A percentile compares a stretch with the other conserved stretches of the same genome.
Evolutionary conservation across 2,888 invertebrate species (phyloP).

Genomic region (Dicranocentrus wangi): DNA sequence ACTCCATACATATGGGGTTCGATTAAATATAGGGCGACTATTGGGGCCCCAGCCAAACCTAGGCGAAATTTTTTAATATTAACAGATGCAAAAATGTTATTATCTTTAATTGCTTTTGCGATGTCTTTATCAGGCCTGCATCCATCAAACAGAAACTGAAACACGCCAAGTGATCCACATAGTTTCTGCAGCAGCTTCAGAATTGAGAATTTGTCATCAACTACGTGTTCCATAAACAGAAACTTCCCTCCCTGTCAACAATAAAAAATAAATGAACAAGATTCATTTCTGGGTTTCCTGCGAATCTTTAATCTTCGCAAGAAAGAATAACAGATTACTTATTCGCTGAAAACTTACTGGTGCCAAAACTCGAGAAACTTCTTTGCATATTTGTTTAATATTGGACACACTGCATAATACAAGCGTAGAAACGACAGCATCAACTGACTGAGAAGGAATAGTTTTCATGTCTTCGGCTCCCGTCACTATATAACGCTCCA

Average conservation of each 20-base stretch:
- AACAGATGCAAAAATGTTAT: constrained; percentile 12
- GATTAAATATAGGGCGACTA: constrained; percentile 20
- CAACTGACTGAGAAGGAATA: constrained; percentile 72
- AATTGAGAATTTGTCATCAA: constrained; percentile 65
- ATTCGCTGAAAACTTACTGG: constrained; percentile 72
- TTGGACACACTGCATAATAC: constrained; percentile 73
- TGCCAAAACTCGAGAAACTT: constrained; percentile 73
- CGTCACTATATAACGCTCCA: constrained; percentile 67
- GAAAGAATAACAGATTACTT: background rate
- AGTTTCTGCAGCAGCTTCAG: constrained; percentile 67
- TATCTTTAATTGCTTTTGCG: constrained; percentile 61
- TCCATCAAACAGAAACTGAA: constrained; percentile 67
- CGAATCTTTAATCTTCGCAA: too few relatives aligned
- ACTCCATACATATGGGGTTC: constrained; percentile 28
- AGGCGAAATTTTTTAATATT: constrained; percentile 20
- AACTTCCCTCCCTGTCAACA: constrained; percentile 73
- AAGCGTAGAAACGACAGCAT: constrained; percentile 73
- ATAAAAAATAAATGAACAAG: background rate
- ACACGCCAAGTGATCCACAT: constrained; percentile 66
- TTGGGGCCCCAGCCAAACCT: constrained; percentile 13
- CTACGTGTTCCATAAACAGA: constrained; percentile 73
- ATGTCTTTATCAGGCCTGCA: constrained; percentile 72
- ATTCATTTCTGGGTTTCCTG: too few relatives aligned
- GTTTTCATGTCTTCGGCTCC: constrained; percentile 72
- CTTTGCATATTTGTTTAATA: constrained; percentile 69